phyloP scores from a whole-genome alignment of 2,888 invertebrate genomes.

The Ariolimax columbianus region DNA sequence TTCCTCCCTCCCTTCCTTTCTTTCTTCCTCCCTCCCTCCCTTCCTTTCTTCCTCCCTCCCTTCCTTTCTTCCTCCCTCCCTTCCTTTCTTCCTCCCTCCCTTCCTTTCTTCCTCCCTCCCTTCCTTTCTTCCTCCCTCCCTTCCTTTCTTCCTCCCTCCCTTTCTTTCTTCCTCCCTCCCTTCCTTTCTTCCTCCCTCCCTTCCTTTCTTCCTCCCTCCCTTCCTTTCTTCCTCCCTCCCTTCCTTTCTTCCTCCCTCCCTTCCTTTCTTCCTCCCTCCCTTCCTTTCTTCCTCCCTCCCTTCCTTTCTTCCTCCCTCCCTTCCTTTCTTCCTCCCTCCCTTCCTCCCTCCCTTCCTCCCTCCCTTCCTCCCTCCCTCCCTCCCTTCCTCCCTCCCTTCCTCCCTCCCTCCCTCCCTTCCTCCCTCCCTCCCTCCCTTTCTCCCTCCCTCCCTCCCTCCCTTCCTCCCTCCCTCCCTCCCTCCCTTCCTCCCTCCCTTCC shows the following conservation, averaged over 20 bases:
- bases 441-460: not conserved
- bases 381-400: not conserved
- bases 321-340: not conserved
- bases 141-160: no score
- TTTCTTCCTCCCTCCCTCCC: not conserved
- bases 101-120: slow-evolving; percentile 35
- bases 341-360: not conserved
- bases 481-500: not conserved
- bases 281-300: no score
- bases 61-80: not conserved
- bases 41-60: not conserved
- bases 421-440: not conserved
- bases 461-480: not conserved
- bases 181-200: no score
- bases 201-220: no score
- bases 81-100: no score
- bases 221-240: no score
- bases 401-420: not conserved
- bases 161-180: no score
- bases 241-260: no score
- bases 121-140: slow-evolving; percentile 13
- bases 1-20: not conserved
- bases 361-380: not conserved
- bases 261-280: no score
- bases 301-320: not conserved